Evolutionary conservation across 2,888 invertebrate species (phyloP).

Genomic region (Rapana venosa): DNA sequence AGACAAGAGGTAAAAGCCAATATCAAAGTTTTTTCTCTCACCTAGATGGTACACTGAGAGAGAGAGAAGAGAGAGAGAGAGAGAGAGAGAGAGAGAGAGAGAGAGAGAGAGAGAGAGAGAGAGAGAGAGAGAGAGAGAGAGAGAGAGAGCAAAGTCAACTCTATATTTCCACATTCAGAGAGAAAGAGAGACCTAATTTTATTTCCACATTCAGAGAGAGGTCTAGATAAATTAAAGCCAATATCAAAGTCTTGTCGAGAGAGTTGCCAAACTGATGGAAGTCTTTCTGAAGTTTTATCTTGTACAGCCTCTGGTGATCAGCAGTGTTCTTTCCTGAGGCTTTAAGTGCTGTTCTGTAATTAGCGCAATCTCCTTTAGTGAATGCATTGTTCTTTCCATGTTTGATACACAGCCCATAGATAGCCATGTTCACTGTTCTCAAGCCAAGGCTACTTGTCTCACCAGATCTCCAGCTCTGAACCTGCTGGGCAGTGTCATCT

Average conservation of each 20-base stretch:
- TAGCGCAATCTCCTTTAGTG: too few species aligned
- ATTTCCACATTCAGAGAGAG: not conserved
- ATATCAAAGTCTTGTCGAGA: not conserved
- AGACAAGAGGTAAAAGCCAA: not conserved
- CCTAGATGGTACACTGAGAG: not conserved
- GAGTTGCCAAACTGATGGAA: not conserved
- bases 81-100: not conserved
- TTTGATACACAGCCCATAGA: too few species aligned
- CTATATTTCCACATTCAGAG: not conserved
- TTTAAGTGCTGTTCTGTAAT: too few species aligned
- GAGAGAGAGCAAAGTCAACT: not conserved
- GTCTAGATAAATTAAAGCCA: not conserved
- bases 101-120: not conserved
- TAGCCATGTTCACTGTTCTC: too few species aligned
- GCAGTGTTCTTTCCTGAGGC: not conserved
- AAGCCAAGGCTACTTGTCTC: too few species aligned
- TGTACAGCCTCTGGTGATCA: not conserved
- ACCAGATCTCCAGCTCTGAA: too few species aligned
- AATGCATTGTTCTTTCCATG: too few species aligned
- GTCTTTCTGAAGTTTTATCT: not conserved
- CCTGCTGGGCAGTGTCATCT: too few species aligned
- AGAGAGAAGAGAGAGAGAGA: not conserved
- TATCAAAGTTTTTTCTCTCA: not conserved
- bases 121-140: not conserved
- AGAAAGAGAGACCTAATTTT: not conserved